Evolutionary conservation across 2,888 invertebrate genomes (phyloP), one percentile per base, ranked within the genome.

Genomic region (Agriopis marginaria): DNA sequence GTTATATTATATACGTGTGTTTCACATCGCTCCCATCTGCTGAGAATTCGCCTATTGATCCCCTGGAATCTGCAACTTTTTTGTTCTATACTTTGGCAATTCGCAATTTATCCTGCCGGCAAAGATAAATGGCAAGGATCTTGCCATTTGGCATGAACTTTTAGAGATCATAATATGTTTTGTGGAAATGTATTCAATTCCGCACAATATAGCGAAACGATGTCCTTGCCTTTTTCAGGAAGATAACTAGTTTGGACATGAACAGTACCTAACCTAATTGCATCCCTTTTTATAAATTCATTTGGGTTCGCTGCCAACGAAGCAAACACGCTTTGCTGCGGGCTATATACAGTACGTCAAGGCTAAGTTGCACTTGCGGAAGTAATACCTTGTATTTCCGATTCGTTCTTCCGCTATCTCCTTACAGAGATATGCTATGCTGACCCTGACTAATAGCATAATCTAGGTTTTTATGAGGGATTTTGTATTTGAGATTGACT

Each of bases 401-500:
- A 76, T 72, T 80, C 74, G 74, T 77, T 77, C 71, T 89, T 90
- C 90, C 90, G 89, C 80, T 80, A 86, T 89, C 83, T 76, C 89
- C 89, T 79, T 89, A 88, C 77, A 75, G 64, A 86, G 85, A 79
- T 76, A 76, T 71, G 75, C 71, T 71, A 78, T 75, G 70, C 71
- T 73, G 72, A 71, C 71, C 71, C 72, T 66, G 63, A 58, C 71
- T 60, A 68, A 65, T 67, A 70, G 45, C 12, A 14, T 50, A 47
- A 49, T 45, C 47, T 54, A 47, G 44, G 32, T 63, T 47, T n/a
- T 11, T 45, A 51, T 23, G 6, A 5, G 10, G n/a, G 50, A 6
- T 40, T 14, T 54, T 9, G 6, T 12, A 47, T 47, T 7, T 10
- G 45, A 12, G 14, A 49, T 50, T 50, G 50, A 8, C 8, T 10